These are phyloP conservation scores for Triplophysa siluroides DNA, from an alignment of 2,113 vertebrate genomes.

Conservation along the genomic window DNA sequence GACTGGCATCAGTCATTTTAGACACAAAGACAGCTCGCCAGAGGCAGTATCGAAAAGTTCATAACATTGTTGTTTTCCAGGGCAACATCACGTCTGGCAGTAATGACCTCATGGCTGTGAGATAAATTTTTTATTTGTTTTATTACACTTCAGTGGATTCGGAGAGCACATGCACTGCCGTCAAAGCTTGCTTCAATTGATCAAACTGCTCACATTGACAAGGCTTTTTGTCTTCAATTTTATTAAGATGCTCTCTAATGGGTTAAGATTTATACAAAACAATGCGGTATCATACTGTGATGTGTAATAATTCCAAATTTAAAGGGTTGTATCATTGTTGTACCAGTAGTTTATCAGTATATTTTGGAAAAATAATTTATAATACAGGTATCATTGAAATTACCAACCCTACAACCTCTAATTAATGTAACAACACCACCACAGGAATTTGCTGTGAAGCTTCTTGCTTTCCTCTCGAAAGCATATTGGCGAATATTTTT, in stretches of 20 bases:
- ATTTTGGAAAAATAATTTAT: no score
- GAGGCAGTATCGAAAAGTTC: background rate
- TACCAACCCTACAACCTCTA: no score
- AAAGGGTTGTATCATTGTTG: no score
- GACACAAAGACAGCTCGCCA: constrained; percentile 9
- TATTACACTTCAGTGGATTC: no score
- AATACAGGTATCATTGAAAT: no score
- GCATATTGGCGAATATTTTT: no score
- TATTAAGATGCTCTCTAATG: background rate
- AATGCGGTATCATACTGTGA: background rate
- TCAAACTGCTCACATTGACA: background rate
- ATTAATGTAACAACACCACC: no score
- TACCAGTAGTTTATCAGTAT: no score
- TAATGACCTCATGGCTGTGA: constrained; percentile 18
- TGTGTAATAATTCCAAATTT: background rate
- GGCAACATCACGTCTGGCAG: background rate
- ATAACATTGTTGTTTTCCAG: background rate
- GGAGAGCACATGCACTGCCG: background rate
- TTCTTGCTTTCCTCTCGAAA: no score
- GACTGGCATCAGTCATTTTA: background rate
- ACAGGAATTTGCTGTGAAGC: no score
- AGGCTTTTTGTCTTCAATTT: no score
- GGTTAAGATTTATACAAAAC: background rate
- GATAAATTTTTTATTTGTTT: no score
- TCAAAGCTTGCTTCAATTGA: background rate